These are phyloP conservation scores for Nibea coibor DNA, from an alignment of 2,113 vertebrate species.

Conservation along the genomic window DNA sequence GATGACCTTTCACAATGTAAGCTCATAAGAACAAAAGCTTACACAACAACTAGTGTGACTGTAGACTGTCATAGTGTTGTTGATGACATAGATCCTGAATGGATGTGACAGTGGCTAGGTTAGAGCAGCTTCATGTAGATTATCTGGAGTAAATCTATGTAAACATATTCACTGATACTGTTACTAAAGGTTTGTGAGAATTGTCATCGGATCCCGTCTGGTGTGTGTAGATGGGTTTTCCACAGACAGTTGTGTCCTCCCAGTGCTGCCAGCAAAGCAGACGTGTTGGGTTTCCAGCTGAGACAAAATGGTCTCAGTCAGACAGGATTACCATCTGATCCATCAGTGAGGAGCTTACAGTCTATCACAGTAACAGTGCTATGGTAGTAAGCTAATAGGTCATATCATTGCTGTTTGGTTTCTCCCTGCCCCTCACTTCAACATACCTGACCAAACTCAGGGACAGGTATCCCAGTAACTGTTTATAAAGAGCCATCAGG, in stretches of 20 bases:
- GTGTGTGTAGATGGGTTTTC: conserved; percentile 31
- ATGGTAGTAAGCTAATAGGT: conserved; percentile 41
- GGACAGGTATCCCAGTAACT: conserved; percentile 69
- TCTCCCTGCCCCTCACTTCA: conserved; percentile 4
- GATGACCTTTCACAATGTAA: not conserved
- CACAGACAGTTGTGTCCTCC: conserved; percentile 12
- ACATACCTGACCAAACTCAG: conserved; percentile 22
- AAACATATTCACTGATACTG: conserved; percentile 9
- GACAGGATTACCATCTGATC: conserved; percentile 44
- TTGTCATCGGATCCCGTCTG: conserved; percentile 15
- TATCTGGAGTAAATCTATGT: not conserved
- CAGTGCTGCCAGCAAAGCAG: conserved; percentile 13
- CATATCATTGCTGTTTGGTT: conserved; percentile 39
- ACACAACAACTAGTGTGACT: not conserved
- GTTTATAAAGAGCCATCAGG: conserved; percentile 40
- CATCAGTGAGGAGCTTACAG: not conserved
- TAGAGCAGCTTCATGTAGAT: not conserved
- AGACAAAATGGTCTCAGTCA: conserved; percentile 26
- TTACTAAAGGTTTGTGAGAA: not conserved
- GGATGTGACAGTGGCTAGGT: too few relatives aligned
- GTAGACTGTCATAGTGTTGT: not conserved
- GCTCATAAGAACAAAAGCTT: too few relatives aligned
- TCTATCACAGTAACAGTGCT: conserved; percentile 39
- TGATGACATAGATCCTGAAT: not conserved
- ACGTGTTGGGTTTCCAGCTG: conserved; percentile 38